Evolutionary conservation across 1,140 invertebrate species (phyloP).

Genomic region (Sipha flava): DNA sequence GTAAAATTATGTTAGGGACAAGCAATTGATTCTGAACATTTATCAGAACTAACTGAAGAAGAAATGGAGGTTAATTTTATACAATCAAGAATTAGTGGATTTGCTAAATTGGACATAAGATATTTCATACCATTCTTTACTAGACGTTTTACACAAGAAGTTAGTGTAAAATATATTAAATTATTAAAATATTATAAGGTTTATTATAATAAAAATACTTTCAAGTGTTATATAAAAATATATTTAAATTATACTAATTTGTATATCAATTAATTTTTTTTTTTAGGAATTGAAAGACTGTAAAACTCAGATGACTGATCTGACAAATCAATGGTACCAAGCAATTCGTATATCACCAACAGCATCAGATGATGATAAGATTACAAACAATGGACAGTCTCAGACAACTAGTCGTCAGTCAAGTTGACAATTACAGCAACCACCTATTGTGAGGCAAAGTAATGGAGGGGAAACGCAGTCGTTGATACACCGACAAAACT

Average conservation of each 20-base stretch:
- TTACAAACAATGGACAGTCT: background rate
- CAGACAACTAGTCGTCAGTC: constrained; percentile 8
- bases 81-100: constrained; percentile 61
- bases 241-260: no score
- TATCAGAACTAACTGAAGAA: constrained; percentile 80
- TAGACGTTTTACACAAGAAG: constrained; percentile 82
- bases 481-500: constrained; percentile 27
- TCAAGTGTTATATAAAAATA: no score
- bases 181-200: background rate
- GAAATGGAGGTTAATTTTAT: constrained; percentile 39
- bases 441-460: constrained; percentile 9
- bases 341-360: constrained; percentile 74
- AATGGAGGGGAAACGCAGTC: constrained; percentile 28
- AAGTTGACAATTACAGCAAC: constrained; percentile 32
- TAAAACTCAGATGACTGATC: constrained; percentile 88
- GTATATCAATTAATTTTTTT: no score
- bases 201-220: no score
- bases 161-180: constrained; percentile 40
- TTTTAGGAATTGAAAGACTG: constrained; percentile 85
- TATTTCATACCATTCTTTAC: constrained; percentile 95
- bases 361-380: constrained; percentile 56
- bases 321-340: constrained; percentile 95
- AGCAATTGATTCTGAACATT: constrained; percentile 89
- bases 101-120: constrained; percentile 82
- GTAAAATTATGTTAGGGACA: constrained; percentile 58